Evolutionary conservation across 2,113 vertebrate species (phyloP).

Genomic region (Pelecanus crispus): DNA sequence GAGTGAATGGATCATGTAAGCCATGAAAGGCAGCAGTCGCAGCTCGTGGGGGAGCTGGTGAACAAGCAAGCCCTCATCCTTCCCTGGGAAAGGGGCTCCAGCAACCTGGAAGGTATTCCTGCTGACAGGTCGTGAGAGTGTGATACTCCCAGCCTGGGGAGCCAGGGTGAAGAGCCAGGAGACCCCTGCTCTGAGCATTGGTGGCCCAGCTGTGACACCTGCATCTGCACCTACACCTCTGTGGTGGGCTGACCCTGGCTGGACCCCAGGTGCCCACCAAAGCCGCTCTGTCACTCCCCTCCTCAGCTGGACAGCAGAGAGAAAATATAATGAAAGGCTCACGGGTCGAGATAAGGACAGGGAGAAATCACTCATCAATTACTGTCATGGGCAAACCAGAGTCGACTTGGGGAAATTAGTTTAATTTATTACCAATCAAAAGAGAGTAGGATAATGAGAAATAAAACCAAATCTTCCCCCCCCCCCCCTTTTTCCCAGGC

Average conservation of each 20-base stretch:
- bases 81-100: neutral
- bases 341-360: neutral
- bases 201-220: neutral
- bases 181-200: fast-evolving
- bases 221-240: neutral
- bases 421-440: neutral
- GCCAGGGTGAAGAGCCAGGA: neutral
- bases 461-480: neutral
- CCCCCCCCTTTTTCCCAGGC: neutral
- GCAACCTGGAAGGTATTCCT: neutral
- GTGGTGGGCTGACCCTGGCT: neutral
- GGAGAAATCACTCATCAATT: neutral
- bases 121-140: neutral
- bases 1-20: neutral
- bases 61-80: neutral
- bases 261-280: neutral
- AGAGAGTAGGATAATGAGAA: neutral
- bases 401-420: neutral
- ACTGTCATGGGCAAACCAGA: neutral
- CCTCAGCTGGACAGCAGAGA: neutral
- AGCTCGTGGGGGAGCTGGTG: neutral
- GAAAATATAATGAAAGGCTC: neutral
- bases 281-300: neutral
- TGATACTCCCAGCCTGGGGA: neutral
- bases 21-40: neutral